These are phyloP conservation scores for Drosophila littoralis DNA, from an alignment of 1,140 invertebrate genomes.

Conservation along the genomic window DNA sequence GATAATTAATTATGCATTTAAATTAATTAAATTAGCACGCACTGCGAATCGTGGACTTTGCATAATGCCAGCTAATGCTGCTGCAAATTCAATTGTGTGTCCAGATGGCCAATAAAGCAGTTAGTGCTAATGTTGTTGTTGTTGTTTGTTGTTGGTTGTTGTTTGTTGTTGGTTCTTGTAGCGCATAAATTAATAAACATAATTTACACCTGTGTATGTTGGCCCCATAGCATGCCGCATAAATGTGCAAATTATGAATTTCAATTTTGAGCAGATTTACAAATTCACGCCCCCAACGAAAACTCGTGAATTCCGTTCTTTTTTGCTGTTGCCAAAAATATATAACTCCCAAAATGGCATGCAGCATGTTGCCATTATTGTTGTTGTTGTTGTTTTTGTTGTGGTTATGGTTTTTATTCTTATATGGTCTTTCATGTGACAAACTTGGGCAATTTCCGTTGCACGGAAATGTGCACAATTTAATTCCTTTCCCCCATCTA, in stretches of 20 bases:
- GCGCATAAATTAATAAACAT: constrained; percentile 68
- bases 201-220: constrained; percentile 67
- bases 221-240: constrained; percentile 10
- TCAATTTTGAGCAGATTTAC: constrained; percentile 59
- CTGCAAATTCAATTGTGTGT: constrained; percentile 62
- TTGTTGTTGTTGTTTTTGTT: constrained; percentile 28
- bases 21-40: constrained; percentile 58
- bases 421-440: constrained; percentile 67
- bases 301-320: constrained; percentile 6
- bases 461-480: constrained; percentile 79
- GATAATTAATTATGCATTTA: constrained; percentile 74
- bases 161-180: constrained; percentile 20
- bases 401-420: constrained; percentile 54
- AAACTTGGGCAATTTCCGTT: constrained; percentile 75
- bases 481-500: constrained; percentile 55
- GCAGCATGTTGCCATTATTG: neutral
- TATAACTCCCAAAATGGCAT: constrained; percentile 30
- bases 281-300: constrained; percentile 12
- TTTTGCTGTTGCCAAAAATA: constrained; percentile 14
- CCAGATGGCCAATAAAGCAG: constrained; percentile 24
- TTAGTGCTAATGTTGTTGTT: neutral
- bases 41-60: constrained; percentile 27
- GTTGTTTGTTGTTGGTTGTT: constrained; percentile 15
- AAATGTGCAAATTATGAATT: constrained; percentile 57
- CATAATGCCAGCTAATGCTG: constrained; percentile 61